phyloP scores from a whole-genome alignment of 2,797 vertebrate genomes.

The Aeoliscus strigatus region DNA sequence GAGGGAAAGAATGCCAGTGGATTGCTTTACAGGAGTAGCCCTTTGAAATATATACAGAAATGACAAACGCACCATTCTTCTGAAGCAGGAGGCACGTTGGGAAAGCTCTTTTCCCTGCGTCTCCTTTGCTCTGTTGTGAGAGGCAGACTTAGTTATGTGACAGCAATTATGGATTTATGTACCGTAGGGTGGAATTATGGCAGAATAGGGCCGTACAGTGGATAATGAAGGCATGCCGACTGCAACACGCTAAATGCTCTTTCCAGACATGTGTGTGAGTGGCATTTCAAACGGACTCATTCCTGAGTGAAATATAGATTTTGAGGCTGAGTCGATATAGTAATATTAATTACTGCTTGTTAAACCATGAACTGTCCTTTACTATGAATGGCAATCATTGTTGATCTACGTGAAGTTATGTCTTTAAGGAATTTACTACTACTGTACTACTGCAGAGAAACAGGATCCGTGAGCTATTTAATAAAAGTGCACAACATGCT shows the following conservation, averaged over 20 bases:
- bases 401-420: too few species aligned
- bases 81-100: conserved; percentile 53
- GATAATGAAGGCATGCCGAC: conserved; percentile 49
- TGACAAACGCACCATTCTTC: conserved; percentile 81
- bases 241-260: conserved; percentile 34
- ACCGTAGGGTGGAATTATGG: conserved; percentile 64
- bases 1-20: conserved; percentile 74
- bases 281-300: too few species aligned
- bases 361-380: too few species aligned
- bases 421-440: too few species aligned
- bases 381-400: too few species aligned
- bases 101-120: conserved; percentile 55
- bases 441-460: too few species aligned
- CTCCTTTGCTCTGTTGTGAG: conserved; percentile 46
- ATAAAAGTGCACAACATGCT: not conserved
- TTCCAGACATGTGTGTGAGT: too few species aligned
- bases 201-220: conserved; percentile 46
- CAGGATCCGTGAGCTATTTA: too few species aligned
- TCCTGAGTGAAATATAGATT: too few species aligned
- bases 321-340: too few species aligned
- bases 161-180: conserved; percentile 59
- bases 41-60: conserved; percentile 89
- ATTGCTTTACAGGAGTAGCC: conserved; percentile 80
- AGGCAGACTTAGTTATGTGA: conserved; percentile 32
- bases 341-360: too few species aligned